Evolutionary conservation across 2,888 invertebrate genomes (phyloP), one percentile per base, ranked within the genome.

Genomic region (Dyspetes luteomarginatus): DNA sequence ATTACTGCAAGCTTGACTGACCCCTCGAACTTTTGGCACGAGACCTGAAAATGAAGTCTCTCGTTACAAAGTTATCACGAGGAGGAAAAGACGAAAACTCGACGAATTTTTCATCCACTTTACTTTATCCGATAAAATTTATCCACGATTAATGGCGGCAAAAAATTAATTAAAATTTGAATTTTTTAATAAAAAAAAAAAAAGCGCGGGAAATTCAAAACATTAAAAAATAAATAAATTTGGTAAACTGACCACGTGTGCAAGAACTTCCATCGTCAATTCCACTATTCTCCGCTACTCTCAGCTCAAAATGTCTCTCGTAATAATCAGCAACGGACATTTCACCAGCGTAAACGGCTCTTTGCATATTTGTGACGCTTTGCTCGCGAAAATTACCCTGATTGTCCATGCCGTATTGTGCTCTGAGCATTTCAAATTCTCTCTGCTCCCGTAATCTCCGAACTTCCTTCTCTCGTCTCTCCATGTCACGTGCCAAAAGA

Each of bases 371-470:
- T 81, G 95, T 95, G 15, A 96, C 95, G 22, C 96, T 96, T 81
- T 97, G 96, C 87, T 96, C 95, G 58, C 95, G 93, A 92, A 95
- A 97, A 87, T 96, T 96, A 4, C 96, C 96, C 87, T 97, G 96
- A 90, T 96, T 96, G 89, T 97, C 97, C 97, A 97, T 97, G 0
- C 97, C 97, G 88, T 97, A 97, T 90, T 97, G 96, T 1, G 97
- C 97, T 89, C 96, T 93, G 43, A 97, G 90, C 92, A 96, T 92
- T 88, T 97, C 96, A 90, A 97, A 97, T 90, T 97, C 97, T 56
- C 95, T 94, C 88, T 97, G 96, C 88, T 97, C 97, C 24, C 96
- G 93, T 82, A 95, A 93, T 84, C 94, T 94, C 85, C 96, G 94
- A 0, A 96, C 96, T 88, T 96, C 96, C 80, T 94, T 93, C 82